Conservation (phyloP, 1,140 invertebrate species). For the Drosophila arawakana region DNA sequence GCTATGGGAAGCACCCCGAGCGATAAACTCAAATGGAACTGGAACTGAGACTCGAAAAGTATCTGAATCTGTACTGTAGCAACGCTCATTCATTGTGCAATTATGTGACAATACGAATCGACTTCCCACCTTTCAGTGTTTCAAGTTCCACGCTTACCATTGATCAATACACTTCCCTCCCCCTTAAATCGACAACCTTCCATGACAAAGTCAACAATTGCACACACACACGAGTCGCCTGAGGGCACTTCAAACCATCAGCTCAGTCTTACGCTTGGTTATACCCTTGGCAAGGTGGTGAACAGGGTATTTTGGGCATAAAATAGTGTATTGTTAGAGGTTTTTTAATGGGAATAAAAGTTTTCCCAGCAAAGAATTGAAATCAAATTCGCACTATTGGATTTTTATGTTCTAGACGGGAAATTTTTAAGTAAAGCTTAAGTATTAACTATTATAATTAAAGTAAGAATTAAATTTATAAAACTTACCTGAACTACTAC, state of each 20-base stretch:
- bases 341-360: neutral
- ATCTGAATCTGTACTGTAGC: slow-evolving; percentile 9
- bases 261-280: neutral
- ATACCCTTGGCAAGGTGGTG: neutral
- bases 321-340: neutral
- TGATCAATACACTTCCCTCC: slow-evolving; percentile 6
- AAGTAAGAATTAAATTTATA: too few species aligned
- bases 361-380: neutral
- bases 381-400: neutral
- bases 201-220: slow-evolving; percentile 62
- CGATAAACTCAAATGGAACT: slow-evolving; percentile 29
- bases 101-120: slow-evolving; percentile 56
- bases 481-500: too few species aligned
- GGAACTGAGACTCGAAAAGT: slow-evolving; percentile 2
- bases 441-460: too few species aligned
- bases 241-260: slow-evolving; percentile 32
- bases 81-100: slow-evolving; percentile 68
- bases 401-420: neutral
- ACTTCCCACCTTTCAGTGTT: slow-evolving; percentile 8
- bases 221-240: slow-evolving; percentile 19
- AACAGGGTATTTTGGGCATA: neutral
- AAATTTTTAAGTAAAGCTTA: too few species aligned
- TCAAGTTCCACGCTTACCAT: slow-evolving; percentile 28
- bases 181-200: neutral
- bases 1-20: slow-evolving; percentile 72